Evolutionary conservation across 1,140 invertebrate genomes (phyloP), one percentile per base, ranked within the genome.

Genomic region (Amphibalanus amphitrite): DNA sequence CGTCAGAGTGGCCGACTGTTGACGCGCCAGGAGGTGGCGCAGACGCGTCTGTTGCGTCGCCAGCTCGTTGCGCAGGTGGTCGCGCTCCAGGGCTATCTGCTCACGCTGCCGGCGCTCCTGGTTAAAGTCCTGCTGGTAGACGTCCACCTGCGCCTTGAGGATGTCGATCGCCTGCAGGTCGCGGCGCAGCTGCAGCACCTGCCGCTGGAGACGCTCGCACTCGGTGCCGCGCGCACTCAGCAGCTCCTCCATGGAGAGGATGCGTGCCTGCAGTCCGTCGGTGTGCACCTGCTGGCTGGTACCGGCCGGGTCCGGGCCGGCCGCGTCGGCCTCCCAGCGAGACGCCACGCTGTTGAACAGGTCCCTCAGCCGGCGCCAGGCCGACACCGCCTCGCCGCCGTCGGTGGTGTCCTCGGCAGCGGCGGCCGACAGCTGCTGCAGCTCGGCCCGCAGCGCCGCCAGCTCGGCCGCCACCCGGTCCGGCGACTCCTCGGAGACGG

Each of bases 61-160:
- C 47, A 59, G 47, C 47, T 59, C 79, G 76, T 85, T 84, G 28
- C 84, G 80, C 65, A 88, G 75, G 86, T 86, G 88, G 75, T 88
- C 86, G 70, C 86, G 82, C 30, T 59, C 47, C 6, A 23, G 1
- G 10, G 20, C 47, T 20, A 59, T 8, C 47, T 59, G 47, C 47
- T 59, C 47, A 1, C 47, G 47, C 47, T 59, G 47, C 1, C 47
- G 47, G 10, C 47, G 47, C 47, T 59, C 47, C 47, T 59, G 47
- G 47, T 59, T 13, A 23, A 59, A 59, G 47, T 59, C 47, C 47
- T 59, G 47, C 47, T 59, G 47, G 47, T 59, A 59, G 13, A 59
- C 47, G 47, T 59, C 17, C 47, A 59, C 47, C 47, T 59, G 47
- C 47, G 47, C 47, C 47, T 59, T 59, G 10, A 59, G 47, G 47